Evolutionary conservation across 2,888 invertebrate species (phyloP).

Genomic region (Drosophila helvetica): DNA sequence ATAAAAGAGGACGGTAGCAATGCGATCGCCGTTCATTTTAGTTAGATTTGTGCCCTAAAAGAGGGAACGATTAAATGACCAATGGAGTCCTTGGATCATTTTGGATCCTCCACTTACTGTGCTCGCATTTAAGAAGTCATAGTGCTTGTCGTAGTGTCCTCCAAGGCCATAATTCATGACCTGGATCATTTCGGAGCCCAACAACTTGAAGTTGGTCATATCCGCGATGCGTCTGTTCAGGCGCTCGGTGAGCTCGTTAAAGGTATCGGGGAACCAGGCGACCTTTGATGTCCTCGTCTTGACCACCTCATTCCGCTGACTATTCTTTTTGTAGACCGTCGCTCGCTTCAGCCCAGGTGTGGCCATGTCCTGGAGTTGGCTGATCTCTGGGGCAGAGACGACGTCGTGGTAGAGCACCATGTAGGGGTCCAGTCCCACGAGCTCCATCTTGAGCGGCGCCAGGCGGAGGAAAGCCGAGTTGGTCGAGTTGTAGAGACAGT

Average conservation of each 20-base stretch:
- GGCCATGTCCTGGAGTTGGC: constrained; percentile 63
- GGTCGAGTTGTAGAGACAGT: constrained; percentile 78
- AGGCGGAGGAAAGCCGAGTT: constrained; percentile 69
- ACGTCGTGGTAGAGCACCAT: constrained; percentile 80
- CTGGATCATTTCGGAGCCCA: constrained; percentile 77
- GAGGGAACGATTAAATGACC: not conserved
- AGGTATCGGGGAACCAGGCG: constrained; percentile 72
- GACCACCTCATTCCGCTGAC: constrained; percentile 50
- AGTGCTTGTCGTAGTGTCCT: constrained; percentile 80
- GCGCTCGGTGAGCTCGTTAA: constrained; percentile 49
- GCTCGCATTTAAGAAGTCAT: constrained; percentile 74
- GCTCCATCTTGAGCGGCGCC: constrained; percentile 81
- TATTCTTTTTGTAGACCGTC: constrained; percentile 65
- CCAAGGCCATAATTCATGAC: constrained; percentile 82
- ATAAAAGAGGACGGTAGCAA: constrained; percentile 97
- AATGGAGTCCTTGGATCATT: not conserved
- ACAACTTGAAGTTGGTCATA: constrained; percentile 77
- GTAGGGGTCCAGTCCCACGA: constrained; percentile 74
- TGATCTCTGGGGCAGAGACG: constrained; percentile 71
- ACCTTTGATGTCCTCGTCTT: constrained; percentile 78
- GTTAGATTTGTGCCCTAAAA: constrained; percentile 48
- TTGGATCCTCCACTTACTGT: constrained; percentile 56
- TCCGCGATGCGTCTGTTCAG: constrained; percentile 74
- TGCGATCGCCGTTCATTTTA: constrained; percentile 90
- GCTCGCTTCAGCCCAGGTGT: constrained; percentile 70